A percentile compares a stretch with the other conserved stretches of the same genome.
phyloP scores from a whole-genome alignment of 2,888 invertebrate genomes.

The Ariolimax columbianus region DNA sequence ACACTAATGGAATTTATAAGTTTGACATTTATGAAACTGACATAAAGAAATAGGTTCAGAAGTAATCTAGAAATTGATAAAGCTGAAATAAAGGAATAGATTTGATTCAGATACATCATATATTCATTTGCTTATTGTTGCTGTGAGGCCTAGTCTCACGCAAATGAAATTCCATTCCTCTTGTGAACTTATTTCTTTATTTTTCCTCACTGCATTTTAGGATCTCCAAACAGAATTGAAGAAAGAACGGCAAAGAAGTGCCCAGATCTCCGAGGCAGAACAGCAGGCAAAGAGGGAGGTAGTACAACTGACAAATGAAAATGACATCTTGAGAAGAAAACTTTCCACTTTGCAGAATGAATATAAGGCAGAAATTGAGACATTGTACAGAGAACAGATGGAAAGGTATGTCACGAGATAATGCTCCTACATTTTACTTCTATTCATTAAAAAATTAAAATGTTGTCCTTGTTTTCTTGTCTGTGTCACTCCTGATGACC shows the following conservation, averaged over 20 bases:
- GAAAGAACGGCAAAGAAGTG: conserved; percentile 51
- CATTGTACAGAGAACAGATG: conserved; percentile 31
- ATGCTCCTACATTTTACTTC: not conserved
- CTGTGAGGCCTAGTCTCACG: too few relatives aligned
- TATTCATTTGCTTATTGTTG: too few relatives aligned
- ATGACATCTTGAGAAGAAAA: conserved; percentile 26
- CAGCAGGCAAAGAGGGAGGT: conserved; percentile 45
- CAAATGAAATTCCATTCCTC: too few relatives aligned
- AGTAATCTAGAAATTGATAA: too few relatives aligned
- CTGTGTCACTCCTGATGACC: too few relatives aligned
- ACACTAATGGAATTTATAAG: too few relatives aligned
- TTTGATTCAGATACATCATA: too few relatives aligned
- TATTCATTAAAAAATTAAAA: too few relatives aligned
- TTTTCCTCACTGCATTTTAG: conserved; percentile 3
- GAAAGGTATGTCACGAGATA: conserved; percentile 33
- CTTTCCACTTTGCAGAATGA: conserved; percentile 41
- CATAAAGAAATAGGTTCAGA: too few relatives aligned
- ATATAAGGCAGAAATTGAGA: conserved; percentile 42
- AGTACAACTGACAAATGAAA: conserved; percentile 15
- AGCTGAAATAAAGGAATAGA: too few relatives aligned
- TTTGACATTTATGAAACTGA: too few relatives aligned
- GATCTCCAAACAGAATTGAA: conserved; percentile 55
- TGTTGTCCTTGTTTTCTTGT: too few relatives aligned
- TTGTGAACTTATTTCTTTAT: not conserved
- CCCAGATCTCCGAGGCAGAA: conserved; percentile 43